Percentiles rank a stretch among this genome's conserved stretches.
phyloP scores from a whole-genome alignment of 2,888 invertebrate species.

The Ectropis crepuscularia region DNA sequence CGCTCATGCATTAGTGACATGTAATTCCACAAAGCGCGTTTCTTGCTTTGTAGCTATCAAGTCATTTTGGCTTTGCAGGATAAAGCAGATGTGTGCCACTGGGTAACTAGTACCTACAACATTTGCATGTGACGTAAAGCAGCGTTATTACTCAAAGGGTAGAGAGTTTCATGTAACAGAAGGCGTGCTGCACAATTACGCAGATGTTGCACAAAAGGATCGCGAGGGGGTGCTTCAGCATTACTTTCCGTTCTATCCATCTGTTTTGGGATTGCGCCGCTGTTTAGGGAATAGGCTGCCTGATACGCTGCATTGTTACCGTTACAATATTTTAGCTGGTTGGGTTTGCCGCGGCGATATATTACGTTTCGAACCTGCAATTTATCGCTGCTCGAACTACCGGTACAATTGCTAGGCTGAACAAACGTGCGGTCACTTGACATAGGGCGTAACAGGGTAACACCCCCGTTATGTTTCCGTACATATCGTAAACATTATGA shows the following conservation, averaged over 20 bases:
- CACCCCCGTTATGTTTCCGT: conserved; percentile 22
- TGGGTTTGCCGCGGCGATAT: conserved; percentile 58
- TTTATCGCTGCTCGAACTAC: conserved; percentile 63
- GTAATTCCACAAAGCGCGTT: conserved; percentile 9
- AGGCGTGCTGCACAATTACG: conserved; percentile 55
- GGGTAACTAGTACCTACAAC: conserved; percentile 24
- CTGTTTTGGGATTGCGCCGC: conserved; percentile 44
- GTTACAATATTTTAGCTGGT: conserved; percentile 56
- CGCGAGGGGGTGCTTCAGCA: conserved; percentile 48
- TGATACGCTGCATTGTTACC: conserved; percentile 47
- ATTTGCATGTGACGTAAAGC: conserved; percentile 52
- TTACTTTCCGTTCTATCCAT: conserved; percentile 51
- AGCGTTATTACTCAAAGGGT: conserved; percentile 63
- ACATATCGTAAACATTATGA: conserved; percentile 16
- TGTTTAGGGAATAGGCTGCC: conserved; percentile 46
- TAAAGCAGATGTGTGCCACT: conserved; percentile 25
- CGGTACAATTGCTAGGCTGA: conserved; percentile 64
- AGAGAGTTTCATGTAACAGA: conserved; percentile 62
- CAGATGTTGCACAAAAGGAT: conserved; percentile 68
- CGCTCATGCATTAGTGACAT: neutral
- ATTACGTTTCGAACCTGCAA: conserved; percentile 65
- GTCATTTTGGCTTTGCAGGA: conserved; percentile 9
- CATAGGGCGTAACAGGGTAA: conserved; percentile 41
- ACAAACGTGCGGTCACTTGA: conserved; percentile 64
- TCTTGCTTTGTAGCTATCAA: conserved; percentile 13